phyloP scores from a whole-genome alignment of 2,797 vertebrate species.

The Xenopus petersii region DNA sequence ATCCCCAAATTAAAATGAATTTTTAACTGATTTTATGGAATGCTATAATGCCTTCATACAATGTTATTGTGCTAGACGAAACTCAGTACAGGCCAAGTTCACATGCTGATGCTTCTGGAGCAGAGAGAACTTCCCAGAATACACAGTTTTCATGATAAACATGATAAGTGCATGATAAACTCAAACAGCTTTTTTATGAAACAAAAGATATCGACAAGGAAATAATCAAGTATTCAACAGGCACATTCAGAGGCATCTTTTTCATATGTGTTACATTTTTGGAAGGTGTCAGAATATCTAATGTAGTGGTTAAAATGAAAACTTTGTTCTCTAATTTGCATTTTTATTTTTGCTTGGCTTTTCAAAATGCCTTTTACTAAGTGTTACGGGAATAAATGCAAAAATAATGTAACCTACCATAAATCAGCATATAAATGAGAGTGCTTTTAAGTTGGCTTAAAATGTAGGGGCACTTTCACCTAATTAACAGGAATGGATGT shows the following conservation, averaged over 20 bases:
- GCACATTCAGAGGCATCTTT: not conserved
- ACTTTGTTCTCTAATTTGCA: conserved; percentile 18
- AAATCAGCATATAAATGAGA: conserved; percentile 53
- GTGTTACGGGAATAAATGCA: conserved; percentile 42
- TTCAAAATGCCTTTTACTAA: conserved; percentile 25
- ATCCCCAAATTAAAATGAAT: no score
- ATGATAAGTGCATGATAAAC: no score
- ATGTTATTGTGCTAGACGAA: no score
- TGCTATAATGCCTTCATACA: no score
- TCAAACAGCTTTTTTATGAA: no score
- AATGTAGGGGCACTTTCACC: conserved; percentile 51
- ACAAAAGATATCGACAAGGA: not conserved
- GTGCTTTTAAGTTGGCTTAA: conserved; percentile 50
- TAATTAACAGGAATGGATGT: conserved; percentile 55
- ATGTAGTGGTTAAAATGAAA: not conserved
- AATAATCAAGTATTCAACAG: not conserved
- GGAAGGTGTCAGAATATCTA: conserved; percentile 1
- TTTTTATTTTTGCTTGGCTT: conserved; percentile 23
- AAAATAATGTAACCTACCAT: conserved; percentile 45
- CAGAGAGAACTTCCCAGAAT: no score
- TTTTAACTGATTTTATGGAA: no score
- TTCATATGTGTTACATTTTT: not conserved
- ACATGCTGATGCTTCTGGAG: no score
- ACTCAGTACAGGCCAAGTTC: no score
- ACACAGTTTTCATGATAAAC: no score